These are phyloP conservation scores for Vireo altiloquus DNA, from an alignment of 2,113 vertebrate genomes.

Conservation along the genomic window DNA sequence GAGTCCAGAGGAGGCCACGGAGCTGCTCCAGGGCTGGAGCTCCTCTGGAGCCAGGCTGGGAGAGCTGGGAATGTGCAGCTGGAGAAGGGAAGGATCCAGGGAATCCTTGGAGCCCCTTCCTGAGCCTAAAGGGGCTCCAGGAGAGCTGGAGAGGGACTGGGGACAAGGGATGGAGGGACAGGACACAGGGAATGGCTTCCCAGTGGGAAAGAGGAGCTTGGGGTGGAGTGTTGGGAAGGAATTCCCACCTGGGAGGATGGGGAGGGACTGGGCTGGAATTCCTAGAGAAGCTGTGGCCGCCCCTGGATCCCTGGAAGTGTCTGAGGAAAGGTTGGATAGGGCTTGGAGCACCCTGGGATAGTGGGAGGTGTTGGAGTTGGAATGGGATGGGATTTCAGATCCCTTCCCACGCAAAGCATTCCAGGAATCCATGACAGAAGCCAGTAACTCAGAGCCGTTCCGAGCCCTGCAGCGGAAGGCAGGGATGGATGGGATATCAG, in stretches of 20 bases:
- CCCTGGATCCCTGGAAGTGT: not conserved
- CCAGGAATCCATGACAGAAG: not conserved
- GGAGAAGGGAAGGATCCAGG: not conserved
- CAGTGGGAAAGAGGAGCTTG: not conserved
- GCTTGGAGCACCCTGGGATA: not conserved
- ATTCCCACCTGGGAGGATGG: not conserved
- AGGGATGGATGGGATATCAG: not conserved
- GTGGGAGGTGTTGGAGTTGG: rapidly evolving
- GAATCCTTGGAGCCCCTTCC: rapidly evolving
- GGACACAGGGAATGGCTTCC: not conserved
- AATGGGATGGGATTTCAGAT: too few relatives aligned
- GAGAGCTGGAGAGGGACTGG: not conserved
- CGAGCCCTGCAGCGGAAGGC: not conserved
- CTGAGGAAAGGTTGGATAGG: rapidly evolving
- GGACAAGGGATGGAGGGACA: not conserved
- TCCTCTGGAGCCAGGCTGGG: not conserved
- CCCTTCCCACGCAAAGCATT: not conserved
- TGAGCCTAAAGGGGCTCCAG: rapidly evolving
- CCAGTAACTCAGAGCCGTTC: not conserved
- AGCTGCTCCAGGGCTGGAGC: not conserved
- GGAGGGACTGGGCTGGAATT: not conserved
- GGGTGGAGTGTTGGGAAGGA: not conserved
- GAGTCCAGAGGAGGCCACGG: not conserved
- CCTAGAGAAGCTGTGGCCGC: not conserved
- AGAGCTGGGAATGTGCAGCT: not conserved